These are phyloP conservation scores for Unio pictorum DNA, from an alignment of 2,888 invertebrate genomes.

Conservation along the genomic window DNA sequence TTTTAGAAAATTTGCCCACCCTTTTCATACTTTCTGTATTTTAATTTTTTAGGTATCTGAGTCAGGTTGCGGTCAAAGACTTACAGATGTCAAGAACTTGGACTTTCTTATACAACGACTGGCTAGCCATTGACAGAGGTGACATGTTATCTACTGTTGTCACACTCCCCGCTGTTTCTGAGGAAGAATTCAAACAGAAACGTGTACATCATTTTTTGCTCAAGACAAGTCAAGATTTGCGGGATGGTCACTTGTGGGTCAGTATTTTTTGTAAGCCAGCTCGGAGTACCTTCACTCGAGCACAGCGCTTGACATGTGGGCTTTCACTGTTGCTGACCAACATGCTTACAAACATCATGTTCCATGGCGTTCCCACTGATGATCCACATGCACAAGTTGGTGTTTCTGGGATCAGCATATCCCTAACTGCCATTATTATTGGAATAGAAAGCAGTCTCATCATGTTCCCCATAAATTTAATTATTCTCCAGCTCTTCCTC, in stretches of 20 bases:
- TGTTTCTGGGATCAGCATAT: constrained; percentile 29
- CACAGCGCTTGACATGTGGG: constrained; percentile 64
- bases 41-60: constrained; percentile 52
- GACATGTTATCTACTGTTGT: constrained; percentile 28
- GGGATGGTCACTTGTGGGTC: constrained; percentile 66
- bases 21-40: neutral
- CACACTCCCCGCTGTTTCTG: constrained; percentile 31
- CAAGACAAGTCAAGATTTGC: constrained; percentile 46
- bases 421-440: constrained; percentile 46
- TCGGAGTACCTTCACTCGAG: constrained; percentile 59
- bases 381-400: constrained; percentile 48
- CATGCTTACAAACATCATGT: constrained; percentile 67
- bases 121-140: constrained; percentile 55
- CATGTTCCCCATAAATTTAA: constrained; percentile 54
- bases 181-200: constrained; percentile 24
- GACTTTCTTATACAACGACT: constrained; percentile 58
- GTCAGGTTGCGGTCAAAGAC: constrained; percentile 53
- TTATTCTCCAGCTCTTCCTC: constrained; percentile 53
- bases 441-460: constrained; percentile 56
- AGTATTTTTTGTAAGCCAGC: constrained; percentile 65
- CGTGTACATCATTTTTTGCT: constrained; percentile 40
- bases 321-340: constrained; percentile 58
- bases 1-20: neutral
- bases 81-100: constrained; percentile 48
- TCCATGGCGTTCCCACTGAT: constrained; percentile 57